Evolutionary conservation across 2,888 invertebrate species (phyloP), one percentile per base, ranked within the genome.

Genomic region (Drosophila prostipennis): DNA sequence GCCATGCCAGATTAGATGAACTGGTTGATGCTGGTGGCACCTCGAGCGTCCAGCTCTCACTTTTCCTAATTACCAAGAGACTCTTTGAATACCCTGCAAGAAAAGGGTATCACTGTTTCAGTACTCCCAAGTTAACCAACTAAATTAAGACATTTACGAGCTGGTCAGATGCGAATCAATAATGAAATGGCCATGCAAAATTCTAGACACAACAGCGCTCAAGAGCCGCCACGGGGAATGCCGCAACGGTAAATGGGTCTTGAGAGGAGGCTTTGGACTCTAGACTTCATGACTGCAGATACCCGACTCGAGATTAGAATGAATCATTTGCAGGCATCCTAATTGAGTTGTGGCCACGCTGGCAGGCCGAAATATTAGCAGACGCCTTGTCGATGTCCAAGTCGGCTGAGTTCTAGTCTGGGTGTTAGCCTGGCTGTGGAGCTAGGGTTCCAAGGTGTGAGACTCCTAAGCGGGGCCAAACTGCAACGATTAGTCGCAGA

Each of bases 281-380:
- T 34, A 10, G 34, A 34, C 32, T 87, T 87, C 87, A 83, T 83
- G 82, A 87, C 82, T 81, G 72, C 68, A 84, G 82, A 83, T 83
- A 87, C 87, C 75, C 82, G 82, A 83, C 82, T 87, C 69, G 63
- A 87, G 82, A 83, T 83, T 87, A 87, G 81, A 83, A 84, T 87
- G 82, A 83, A 83, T 87, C 82, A 83, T 87, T 83, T 79, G 56
- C 82, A 76, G 86, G 86, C 82, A 87, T 83, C 87, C 82, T 83
- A 83, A 83, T 83, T 83, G 85, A 87, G 87, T 83, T 84, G 81
- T 72, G 71, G 57, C 67, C 51, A 64, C 63, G 72, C 74, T 68
- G 54, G 61, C 79, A 81, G 74, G 68, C 81, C 79, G 77, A 84
- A 87, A 87, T 82, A 82, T 87, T 77, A 82, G 60, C 71, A 74